Conservation (phyloP, 2,113 vertebrate genomes). For the Halichoeres trimaculatus region DNA sequence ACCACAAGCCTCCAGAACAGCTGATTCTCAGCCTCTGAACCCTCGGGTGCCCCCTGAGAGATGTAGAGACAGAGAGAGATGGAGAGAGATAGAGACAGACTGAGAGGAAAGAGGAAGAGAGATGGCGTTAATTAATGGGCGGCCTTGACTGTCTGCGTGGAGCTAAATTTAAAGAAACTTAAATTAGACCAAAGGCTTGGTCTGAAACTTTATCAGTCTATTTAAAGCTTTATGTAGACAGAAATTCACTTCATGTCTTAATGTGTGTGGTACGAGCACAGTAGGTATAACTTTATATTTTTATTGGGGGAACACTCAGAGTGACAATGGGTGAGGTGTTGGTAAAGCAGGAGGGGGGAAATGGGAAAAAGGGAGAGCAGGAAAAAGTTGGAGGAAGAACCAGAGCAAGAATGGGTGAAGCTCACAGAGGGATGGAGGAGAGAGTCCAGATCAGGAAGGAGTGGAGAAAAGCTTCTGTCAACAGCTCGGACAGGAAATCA, state of each 20-base stretch:
- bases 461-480: slow-evolving; percentile 76
- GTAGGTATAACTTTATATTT: neutral
- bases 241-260: neutral
- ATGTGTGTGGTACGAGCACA: neutral
- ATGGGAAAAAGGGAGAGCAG: neutral
- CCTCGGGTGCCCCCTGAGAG: slow-evolving; percentile 38
- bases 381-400: slow-evolving; percentile 23
- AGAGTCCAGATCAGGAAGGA: slow-evolving; percentile 60
- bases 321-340: neutral
- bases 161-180: slow-evolving; percentile 32
- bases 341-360: slow-evolving; percentile 3
- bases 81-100: slow-evolving; percentile 10
- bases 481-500: slow-evolving; percentile 80
- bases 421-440: slow-evolving; percentile 38
- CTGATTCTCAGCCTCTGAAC: slow-evolving; percentile 69
- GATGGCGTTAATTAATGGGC: slow-evolving; percentile 5
- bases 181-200: slow-evolving; percentile 32
- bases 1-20: slow-evolving; percentile 71
- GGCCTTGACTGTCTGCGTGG: slow-evolving; percentile 29
- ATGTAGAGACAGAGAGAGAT: slow-evolving; percentile 10
- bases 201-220: slow-evolving; percentile 5
- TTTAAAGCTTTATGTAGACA: slow-evolving; percentile 3
- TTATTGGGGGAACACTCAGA: neutral
- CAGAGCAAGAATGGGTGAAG: slow-evolving; percentile 19
- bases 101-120: slow-evolving; percentile 1